These are phyloP conservation scores for Dryas iulia DNA, from an alignment of 1,140 invertebrate species.

Conservation along the genomic window DNA sequence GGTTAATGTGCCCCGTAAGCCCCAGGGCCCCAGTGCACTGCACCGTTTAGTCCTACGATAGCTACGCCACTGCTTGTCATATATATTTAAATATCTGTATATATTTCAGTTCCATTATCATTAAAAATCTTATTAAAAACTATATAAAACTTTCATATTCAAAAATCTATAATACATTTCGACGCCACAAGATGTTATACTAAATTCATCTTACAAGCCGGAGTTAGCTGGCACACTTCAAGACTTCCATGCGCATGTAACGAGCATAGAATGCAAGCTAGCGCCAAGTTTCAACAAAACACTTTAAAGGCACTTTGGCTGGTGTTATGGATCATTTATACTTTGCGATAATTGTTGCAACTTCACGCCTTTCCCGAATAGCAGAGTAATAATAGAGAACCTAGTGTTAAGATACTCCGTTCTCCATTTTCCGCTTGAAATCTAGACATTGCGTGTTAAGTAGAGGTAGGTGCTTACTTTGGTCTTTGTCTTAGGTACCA, in stretches of 20 bases:
- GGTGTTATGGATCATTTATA: slow-evolving; percentile 24
- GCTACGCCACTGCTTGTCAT: not conserved
- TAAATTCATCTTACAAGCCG: slow-evolving; percentile 36
- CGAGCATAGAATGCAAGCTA: slow-evolving; percentile 39
- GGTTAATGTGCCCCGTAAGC: no score
- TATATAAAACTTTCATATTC: not conserved
- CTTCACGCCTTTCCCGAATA: no score
- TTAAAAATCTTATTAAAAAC: not conserved
- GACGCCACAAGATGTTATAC: slow-evolving; percentile 27
- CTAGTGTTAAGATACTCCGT: no score
- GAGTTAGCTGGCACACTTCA: slow-evolving; percentile 45
- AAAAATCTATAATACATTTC: slow-evolving; percentile 17
- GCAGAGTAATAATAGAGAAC: no score
- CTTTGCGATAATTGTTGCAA: slow-evolving; percentile 8
- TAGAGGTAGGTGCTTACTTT: no score
- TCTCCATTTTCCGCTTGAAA: no score
- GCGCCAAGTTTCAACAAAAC: slow-evolving; percentile 42
- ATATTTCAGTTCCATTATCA: not conserved
- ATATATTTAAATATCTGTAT: no score
- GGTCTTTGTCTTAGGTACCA: no score
- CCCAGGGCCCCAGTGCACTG: no score
- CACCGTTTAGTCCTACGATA: no score
- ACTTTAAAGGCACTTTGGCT: slow-evolving; percentile 40
- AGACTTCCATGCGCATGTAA: slow-evolving; percentile 36
- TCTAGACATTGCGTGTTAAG: no score